Conservation (phyloP, 2,888 invertebrate species). For the Agelastica alni region DNA sequence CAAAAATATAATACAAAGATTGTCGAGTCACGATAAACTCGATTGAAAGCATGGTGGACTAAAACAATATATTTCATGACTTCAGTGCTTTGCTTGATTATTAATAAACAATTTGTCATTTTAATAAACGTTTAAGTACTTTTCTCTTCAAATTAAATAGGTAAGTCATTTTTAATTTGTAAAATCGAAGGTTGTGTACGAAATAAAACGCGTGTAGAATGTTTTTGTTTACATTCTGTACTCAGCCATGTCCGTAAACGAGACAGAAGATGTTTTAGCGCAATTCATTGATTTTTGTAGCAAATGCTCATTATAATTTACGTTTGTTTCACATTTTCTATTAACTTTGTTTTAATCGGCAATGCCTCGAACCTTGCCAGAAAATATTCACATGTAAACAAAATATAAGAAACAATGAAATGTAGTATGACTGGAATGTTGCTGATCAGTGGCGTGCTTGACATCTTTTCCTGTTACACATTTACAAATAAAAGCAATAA, state of each 20-base stretch:
- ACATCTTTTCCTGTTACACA: too few species aligned
- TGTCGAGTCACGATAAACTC: constrained; percentile 14
- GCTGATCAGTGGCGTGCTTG: constrained; percentile 15
- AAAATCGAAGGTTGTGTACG: constrained; percentile 4
- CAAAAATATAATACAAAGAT: constrained; percentile 3
- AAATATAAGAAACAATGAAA: constrained; percentile 18
- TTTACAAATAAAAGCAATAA: neutral
- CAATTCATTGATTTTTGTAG: constrained; percentile 20
- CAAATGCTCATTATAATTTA: neutral
- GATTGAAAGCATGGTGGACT: constrained; percentile 15
- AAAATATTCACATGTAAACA: constrained; percentile 11
- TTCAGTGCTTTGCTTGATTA: neutral
- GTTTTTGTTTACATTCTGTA: constrained; percentile 29
- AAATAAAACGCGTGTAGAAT: constrained; percentile 17
- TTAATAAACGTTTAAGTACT: neutral
- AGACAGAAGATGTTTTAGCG: constrained; percentile 12
- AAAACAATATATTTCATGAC: neutral
- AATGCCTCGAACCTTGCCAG: neutral
- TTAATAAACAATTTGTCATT: neutral
- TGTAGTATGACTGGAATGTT: constrained; percentile 4
- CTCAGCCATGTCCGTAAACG: constrained; percentile 13
- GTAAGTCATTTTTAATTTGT: constrained; percentile 5
- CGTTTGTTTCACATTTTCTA: neutral
- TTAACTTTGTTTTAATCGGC: neutral
- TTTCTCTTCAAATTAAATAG: neutral